Evolutionary conservation across 2,113 vertebrate genomes (phyloP).

Genomic region (Toxostoma redivivum): DNA sequence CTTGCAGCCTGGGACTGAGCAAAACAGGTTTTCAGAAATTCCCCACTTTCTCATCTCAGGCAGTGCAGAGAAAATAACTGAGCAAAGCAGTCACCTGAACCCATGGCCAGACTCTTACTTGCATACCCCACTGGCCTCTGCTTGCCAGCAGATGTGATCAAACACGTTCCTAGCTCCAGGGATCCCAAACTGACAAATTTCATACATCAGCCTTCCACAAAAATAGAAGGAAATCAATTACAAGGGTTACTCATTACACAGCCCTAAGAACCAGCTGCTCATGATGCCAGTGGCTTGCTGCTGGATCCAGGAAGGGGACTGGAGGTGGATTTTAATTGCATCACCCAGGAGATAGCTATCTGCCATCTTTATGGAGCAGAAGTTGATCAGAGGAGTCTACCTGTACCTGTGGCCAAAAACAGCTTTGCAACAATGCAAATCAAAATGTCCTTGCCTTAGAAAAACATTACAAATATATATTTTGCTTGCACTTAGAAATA

Average conservation of each 20-base stretch:
- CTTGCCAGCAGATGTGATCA: neutral
- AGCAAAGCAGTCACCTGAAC: neutral
- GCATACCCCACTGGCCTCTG: neutral
- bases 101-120: neutral
- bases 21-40: conserved; percentile 4
- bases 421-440: neutral
- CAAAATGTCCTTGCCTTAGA: neutral
- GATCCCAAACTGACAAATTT: neutral
- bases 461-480: neutral
- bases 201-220: neutral
- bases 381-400: neutral
- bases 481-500: neutral
- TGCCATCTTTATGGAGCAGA: neutral
- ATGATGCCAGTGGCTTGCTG: neutral
- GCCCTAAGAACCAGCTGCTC: neutral
- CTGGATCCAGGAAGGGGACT: neutral
- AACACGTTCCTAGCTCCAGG: neutral
- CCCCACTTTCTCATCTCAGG: neutral
- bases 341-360: neutral
- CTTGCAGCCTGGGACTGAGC: neutral
- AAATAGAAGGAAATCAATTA: neutral
- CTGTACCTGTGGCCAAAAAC: neutral
- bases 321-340: neutral
- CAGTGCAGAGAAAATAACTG: neutral
- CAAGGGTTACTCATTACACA: neutral